Evolutionary conservation across 2,797 vertebrate genomes (phyloP), one percentile per base, ranked within the genome.

Genomic region (Sebastolobus alascanus): DNA sequence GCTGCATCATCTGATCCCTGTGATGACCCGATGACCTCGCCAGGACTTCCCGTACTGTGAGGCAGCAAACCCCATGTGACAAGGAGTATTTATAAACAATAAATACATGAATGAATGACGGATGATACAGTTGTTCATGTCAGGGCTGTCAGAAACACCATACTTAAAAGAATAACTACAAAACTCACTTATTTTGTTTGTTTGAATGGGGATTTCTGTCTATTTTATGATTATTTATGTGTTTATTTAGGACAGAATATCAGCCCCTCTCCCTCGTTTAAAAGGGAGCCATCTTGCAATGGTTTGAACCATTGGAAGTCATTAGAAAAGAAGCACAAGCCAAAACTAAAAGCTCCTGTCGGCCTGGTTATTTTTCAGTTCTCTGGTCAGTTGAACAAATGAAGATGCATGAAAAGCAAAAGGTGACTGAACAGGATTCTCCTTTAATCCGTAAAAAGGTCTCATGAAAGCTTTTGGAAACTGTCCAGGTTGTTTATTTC

Each of bases 1-100:
- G 13, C 31, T 71, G 37, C 6, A 69, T 52, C 58, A 61, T 63
- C 33, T 16, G 78, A 82, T 85, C 76, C 29, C 9, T 46, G 31
- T 12, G 38, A 20, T 38, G n/a, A 55, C 58, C 18, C 5, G 0
- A 2, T 67, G 72, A 82, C 68, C 59, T 59, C 13, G 33, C 6
- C 25, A 13, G 50, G 60, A 33, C 4, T 82, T 63, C 65, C 14
- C 12, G n/a, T 27, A 25, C 56, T 50, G 27, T 64, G 33, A 31
- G 40, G 11, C 12, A 2, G 1, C 55, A 38, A 35, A 31, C 37
- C 8, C 8, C 29, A 18, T 9, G 16, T 27, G 55, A 59, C 5
- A 35, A 10, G 5, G 11, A 25, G 5, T 22, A 35, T 52, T n/a
- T 43, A 25, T 63, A 27, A 59, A 46, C 4, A 63, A 68, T 5